Conservation (phyloP, 2,888 invertebrate genomes). For the Conops quadrifasciatus region DNA sequence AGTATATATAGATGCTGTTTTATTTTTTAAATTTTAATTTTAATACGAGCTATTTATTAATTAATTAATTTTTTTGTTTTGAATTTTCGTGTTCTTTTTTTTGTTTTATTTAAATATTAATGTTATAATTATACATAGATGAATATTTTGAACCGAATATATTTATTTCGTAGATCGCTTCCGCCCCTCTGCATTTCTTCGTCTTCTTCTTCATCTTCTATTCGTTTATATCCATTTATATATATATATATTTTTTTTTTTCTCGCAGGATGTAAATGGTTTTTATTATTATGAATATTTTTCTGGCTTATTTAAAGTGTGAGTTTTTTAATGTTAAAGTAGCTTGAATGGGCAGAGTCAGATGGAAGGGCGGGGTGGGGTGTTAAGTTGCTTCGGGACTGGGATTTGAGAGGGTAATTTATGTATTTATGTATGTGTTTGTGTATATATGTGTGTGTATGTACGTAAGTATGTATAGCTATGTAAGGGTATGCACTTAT, state of each 20-base stretch:
- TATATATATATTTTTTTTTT: neutral
- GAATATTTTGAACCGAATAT: constrained; percentile 49
- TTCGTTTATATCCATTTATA: no score
- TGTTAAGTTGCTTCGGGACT: neutral
- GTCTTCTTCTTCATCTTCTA: no score
- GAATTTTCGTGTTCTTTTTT: constrained; percentile 55
- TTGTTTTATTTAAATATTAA: constrained; percentile 64
- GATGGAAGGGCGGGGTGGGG: neutral
- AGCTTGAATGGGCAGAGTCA: constrained; percentile 1
- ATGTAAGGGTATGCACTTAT: constrained; percentile 34
- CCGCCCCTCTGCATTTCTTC: no score
- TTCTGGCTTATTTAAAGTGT: constrained; percentile 3
- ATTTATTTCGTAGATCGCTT: neutral
- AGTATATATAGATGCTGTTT: neutral
- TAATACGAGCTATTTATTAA: constrained; percentile 30
- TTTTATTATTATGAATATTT: constrained; percentile 1
- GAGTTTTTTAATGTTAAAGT: neutral
- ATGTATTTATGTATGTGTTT: constrained; percentile 37
- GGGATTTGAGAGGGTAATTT: constrained; percentile 20
- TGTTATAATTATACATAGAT: constrained; percentile 64
- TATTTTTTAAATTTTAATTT: constrained; percentile 16
- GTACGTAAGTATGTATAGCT: constrained; percentile 42
- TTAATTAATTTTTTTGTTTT: constrained; percentile 19
- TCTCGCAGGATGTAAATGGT: neutral
- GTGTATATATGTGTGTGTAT: constrained; percentile 39